These are phyloP conservation scores for Stichodactyla helianthus DNA, from an alignment of 64 coral and sea anemone genomes.

Conservation along the genomic window DNA sequence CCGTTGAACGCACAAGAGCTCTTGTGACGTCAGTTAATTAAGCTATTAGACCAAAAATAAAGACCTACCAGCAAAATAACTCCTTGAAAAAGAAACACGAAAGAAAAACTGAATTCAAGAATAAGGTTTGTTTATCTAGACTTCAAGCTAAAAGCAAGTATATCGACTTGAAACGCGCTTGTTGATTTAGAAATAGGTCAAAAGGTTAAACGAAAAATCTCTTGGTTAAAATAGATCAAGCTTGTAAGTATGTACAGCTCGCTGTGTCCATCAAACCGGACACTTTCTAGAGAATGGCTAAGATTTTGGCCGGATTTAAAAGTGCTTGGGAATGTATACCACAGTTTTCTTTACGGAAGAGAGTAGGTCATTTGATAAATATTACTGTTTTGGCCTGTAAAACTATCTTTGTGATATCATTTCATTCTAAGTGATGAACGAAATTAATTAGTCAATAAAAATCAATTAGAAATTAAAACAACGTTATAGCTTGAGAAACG, in stretches of 20 bases:
- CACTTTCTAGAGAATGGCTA: not conserved
- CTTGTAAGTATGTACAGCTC: too few relatives aligned
- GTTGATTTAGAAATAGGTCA: not conserved
- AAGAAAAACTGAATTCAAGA: not conserved
- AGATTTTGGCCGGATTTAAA: not conserved
- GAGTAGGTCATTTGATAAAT: too few relatives aligned
- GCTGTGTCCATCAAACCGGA: not conserved
- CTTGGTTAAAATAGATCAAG: not conserved
- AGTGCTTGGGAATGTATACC: not conserved
- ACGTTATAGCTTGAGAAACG: not conserved
- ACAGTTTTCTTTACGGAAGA: slow-evolving; percentile 1
- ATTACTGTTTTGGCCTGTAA: too few relatives aligned
- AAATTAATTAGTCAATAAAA: not conserved
- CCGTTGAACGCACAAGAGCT: slow-evolving; percentile 4
- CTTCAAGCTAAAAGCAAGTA: not conserved
- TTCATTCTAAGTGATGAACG: not conserved
- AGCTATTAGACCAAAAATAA: not conserved
- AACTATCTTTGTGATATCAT: too few relatives aligned
- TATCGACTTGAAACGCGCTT: not conserved
- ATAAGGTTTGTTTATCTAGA: slow-evolving; percentile 2
- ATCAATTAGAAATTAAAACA: not conserved
- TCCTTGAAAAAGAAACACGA: not conserved
- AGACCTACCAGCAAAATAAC: not conserved
- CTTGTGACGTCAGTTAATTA: slow-evolving; percentile 14
- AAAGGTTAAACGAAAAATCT: not conserved